Percentiles rank a stretch among this genome's conserved stretches.
phyloP scores from a whole-genome alignment of 2,888 invertebrate genomes.

The Eledone cirrhosa region DNA sequence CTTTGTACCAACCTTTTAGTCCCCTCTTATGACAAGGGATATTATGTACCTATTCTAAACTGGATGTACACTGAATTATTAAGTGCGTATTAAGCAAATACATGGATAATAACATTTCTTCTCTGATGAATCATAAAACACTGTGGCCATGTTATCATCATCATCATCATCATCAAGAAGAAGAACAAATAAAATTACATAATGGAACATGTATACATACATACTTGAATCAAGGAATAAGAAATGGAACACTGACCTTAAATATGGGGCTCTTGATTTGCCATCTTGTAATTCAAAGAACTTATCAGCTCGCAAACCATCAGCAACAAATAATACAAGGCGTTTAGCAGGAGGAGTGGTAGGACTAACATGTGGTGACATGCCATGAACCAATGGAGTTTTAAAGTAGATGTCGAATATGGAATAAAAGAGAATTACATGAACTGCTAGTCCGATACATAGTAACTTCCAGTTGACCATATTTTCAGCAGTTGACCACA shows the following conservation, averaged over 20 bases:
- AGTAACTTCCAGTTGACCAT: slow-evolving; percentile 54
- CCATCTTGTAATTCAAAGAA: slow-evolving; percentile 72
- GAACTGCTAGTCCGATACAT: slow-evolving; percentile 70
- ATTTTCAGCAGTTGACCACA: not conserved
- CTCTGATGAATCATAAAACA: no score
- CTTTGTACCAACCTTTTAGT: no score
- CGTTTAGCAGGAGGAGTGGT: slow-evolving; percentile 74
- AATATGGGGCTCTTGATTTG: slow-evolving; percentile 72
- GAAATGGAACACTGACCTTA: slow-evolving; percentile 70
- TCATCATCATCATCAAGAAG: no score
- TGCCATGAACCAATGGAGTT: slow-evolving; percentile 83
- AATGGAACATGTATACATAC: not conserved
- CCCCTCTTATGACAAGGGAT: no score
- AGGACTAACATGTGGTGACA: slow-evolving; percentile 68
- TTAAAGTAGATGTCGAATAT: slow-evolving; percentile 94
- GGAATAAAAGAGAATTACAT: slow-evolving; percentile 80
- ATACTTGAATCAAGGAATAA: not conserved
- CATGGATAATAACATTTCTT: no score
- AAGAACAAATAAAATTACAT: slow-evolving; percentile 8
- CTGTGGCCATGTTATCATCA: no score
- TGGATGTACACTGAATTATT: no score
- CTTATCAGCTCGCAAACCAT: slow-evolving; percentile 90
- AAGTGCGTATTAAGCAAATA: no score
- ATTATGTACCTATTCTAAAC: no score
- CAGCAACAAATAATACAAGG: slow-evolving; percentile 87